Percentiles rank a stretch among this genome's conserved stretches.
Evolutionary conservation across 2,888 invertebrate species (phyloP).

Genomic region (Calliopum simillimum): DNA sequence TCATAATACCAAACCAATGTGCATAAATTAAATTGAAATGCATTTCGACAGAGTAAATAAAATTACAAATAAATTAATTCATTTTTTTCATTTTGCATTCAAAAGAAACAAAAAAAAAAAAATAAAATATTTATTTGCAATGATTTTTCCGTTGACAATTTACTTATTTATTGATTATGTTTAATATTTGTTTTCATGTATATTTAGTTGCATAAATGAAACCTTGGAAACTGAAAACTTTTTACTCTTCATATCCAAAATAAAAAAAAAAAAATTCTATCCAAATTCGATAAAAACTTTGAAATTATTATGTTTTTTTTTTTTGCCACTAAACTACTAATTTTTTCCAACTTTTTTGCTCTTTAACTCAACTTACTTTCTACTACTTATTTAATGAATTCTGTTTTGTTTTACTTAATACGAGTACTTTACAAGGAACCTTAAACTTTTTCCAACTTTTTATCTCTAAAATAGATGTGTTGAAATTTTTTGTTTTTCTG

Average conservation of each 20-base stretch:
- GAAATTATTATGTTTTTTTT: not conserved
- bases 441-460: constrained; percentile 20
- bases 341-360: not conserved
- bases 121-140: not conserved
- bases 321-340: constrained; percentile 11
- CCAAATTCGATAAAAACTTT: not conserved
- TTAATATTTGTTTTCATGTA: constrained; percentile 19
- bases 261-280: not conserved
- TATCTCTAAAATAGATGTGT: constrained; percentile 29
- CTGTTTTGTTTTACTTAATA: constrained; percentile 10
- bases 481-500: not conserved
- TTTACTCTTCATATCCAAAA: too few species aligned
- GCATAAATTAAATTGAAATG: not conserved
- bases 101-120: not conserved
- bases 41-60: not conserved
- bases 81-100: constrained; percentile 5
- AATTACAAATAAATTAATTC: not conserved
- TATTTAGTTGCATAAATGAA: constrained; percentile 29
- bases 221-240: not conserved
- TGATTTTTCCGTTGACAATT: not conserved
- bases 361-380: not conserved
- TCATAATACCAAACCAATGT: not conserved
- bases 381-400: constrained; percentile 19
- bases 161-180: constrained; percentile 17
- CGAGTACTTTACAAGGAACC: not conserved